Percentiles rank a stretch among this genome's conserved stretches.
phyloP scores from a whole-genome alignment of 2,888 invertebrate genomes.

The Syritta pipiens region DNA sequence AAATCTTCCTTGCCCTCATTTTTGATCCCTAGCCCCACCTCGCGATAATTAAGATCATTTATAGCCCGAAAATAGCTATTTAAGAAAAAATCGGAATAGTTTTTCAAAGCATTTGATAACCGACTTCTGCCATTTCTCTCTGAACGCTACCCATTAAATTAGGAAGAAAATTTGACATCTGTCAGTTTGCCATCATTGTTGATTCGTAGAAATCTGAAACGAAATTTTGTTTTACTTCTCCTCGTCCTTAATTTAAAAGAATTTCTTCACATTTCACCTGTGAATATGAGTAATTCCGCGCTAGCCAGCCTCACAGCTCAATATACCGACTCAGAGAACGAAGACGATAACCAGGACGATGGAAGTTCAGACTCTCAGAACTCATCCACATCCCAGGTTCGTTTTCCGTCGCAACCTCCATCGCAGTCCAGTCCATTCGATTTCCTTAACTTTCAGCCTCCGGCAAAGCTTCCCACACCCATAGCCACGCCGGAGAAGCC shows the following conservation, averaged over 20 bases:
- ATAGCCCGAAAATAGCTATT: too few relatives aligned
- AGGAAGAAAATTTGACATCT: neutral
- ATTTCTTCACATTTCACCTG: too few relatives aligned
- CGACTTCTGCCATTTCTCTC: neutral
- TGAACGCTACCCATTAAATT: neutral
- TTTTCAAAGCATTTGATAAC: neutral
- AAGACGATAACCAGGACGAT: conserved; percentile 84
- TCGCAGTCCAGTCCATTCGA: neutral
- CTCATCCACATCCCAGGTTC: conserved; percentile 76
- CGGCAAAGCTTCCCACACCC: conserved; percentile 70
- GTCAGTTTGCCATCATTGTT: neutral
- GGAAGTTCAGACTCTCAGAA: conserved; percentile 78
- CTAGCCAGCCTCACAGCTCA: conserved; percentile 92
- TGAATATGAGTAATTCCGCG: conserved; percentile 80
- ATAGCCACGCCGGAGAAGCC: conserved; percentile 67
- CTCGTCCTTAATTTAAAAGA: too few relatives aligned
- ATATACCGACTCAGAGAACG: conserved; percentile 95
- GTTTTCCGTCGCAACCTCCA: neutral
- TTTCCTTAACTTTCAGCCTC: too few relatives aligned
- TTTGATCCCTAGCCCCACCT: too few relatives aligned
- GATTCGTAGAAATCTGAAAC: neutral
- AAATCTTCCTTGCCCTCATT: too few relatives aligned
- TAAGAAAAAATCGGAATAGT: neutral
- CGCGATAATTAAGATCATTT: too few relatives aligned
- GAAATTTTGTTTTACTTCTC: too few relatives aligned